A percentile compares a stretch with the other conserved stretches of the same genome.
Conservation (phyloP, 2,797 vertebrate genomes). For the Limnodromus scolopaceus region DNA sequence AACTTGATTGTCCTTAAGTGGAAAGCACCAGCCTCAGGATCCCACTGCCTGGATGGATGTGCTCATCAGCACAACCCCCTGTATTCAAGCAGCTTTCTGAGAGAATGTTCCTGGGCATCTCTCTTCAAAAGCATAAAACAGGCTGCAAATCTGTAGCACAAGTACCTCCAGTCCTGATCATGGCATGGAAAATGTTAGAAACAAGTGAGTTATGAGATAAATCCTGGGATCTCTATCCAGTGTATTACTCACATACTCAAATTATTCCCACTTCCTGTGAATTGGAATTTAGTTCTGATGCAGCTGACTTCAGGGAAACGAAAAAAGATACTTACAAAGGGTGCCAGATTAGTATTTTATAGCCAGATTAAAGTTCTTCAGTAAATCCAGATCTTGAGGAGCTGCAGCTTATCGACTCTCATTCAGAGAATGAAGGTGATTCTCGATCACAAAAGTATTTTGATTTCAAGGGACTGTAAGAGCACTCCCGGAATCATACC, state of each 20-base stretch:
- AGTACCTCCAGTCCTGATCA: not conserved
- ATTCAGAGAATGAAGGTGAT: not conserved
- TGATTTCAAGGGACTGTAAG: not conserved
- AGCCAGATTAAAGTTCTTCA: not conserved
- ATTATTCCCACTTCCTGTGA: not conserved
- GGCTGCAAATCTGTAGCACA: not conserved
- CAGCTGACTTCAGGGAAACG: not conserved
- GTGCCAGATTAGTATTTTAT: not conserved
- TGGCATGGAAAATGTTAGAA: not conserved
- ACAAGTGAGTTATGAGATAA: not conserved
- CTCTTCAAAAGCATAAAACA: not conserved
- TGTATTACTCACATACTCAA: not conserved
- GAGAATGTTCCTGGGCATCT: not conserved
- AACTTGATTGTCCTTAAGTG: not conserved
- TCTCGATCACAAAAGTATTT: not conserved
- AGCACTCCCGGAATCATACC: not conserved
- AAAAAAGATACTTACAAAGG: not conserved
- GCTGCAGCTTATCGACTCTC: not conserved
- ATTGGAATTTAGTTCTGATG: not conserved
- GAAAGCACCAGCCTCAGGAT: not conserved
- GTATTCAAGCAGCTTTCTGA: not conserved
- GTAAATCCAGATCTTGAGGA: not conserved
- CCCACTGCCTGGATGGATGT: not conserved
- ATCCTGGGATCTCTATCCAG: no score
- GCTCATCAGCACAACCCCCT: not conserved